Evolutionary conservation across 2,113 vertebrate species (phyloP).

Genomic region (Motacilla tschutschensis): DNA sequence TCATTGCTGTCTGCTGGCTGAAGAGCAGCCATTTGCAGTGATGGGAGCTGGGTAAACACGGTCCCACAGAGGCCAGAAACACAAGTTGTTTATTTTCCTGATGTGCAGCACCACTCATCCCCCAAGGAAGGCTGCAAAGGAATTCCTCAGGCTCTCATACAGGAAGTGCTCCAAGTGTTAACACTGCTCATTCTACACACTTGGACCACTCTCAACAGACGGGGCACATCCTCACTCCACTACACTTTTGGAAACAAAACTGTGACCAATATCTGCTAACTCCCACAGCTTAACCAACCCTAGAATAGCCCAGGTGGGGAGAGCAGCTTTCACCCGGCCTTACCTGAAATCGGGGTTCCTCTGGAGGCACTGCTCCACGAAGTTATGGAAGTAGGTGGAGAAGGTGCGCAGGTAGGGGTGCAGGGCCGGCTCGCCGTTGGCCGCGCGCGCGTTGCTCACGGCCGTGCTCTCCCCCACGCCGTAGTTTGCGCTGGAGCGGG

Average conservation of each 20-base stretch:
- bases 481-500: conserved; percentile 83
- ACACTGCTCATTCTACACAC: neutral
- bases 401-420: conserved; percentile 95
- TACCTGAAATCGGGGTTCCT: conserved; percentile 89
- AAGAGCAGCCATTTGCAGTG: neutral
- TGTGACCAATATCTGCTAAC: neutral
- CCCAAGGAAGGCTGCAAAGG: neutral
- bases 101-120: neutral
- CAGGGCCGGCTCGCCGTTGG: conserved; percentile 84
- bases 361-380: conserved; percentile 93
- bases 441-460: conserved; percentile 69
- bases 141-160: neutral
- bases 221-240: neutral
- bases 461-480: conserved; percentile 82
- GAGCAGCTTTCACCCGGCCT: neutral
- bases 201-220: neutral
- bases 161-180: neutral
- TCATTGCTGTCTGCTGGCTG: neutral
- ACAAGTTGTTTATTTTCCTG: neutral
- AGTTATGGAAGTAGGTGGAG: conserved; percentile 89
- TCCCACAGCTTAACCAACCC: fast-evolving
- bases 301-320: fast-evolving
- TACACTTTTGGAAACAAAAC: fast-evolving
- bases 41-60: fast-evolving
- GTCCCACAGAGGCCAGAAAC: neutral